phyloP scores from a whole-genome alignment of 2,797 vertebrate genomes.

The Arctocebus calabarensis region DNA sequence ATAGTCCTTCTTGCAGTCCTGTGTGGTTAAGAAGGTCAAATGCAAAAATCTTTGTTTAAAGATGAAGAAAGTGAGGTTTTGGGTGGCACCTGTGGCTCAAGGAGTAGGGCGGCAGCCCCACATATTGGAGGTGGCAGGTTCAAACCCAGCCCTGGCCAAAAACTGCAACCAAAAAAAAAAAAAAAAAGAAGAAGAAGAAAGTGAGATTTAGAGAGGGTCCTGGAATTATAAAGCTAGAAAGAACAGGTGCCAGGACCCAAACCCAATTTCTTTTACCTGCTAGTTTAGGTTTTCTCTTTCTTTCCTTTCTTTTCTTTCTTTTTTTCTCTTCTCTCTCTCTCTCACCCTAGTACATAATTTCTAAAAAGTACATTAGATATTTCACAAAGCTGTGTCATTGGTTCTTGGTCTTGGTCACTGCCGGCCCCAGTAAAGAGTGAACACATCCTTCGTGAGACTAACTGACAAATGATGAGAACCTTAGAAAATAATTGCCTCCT shows the following conservation, averaged over 20 bases:
- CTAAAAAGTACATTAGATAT: neutral
- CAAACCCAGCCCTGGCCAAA: too few relatives aligned
- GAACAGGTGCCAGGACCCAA: neutral
- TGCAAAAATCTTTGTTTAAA: constrained; percentile 34
- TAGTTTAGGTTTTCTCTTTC: neutral
- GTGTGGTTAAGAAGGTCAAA: neutral
- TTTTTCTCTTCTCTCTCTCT: too few relatives aligned
- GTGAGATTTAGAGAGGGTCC: neutral
- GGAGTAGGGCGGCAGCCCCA: too few relatives aligned
- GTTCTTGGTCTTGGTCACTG: neutral
- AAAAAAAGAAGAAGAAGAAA: too few relatives aligned
- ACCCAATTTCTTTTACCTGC: neutral
- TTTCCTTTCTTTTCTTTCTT: too few relatives aligned
- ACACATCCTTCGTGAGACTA: constrained; percentile 31
- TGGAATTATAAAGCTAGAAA: neutral
- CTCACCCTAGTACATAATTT: neutral
- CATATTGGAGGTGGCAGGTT: too few relatives aligned
- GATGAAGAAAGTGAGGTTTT: neutral
- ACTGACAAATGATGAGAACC: neutral
- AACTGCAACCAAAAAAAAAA: too few relatives aligned
- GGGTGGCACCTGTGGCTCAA: too few relatives aligned
- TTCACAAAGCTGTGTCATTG: neutral
- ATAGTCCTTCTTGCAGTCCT: neutral
- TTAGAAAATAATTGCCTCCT: neutral
- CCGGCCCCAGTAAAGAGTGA: neutral